Base-by-base conservation (phyloP, 2,113 vertebrate species). In the Percina caprodes region DNA sequence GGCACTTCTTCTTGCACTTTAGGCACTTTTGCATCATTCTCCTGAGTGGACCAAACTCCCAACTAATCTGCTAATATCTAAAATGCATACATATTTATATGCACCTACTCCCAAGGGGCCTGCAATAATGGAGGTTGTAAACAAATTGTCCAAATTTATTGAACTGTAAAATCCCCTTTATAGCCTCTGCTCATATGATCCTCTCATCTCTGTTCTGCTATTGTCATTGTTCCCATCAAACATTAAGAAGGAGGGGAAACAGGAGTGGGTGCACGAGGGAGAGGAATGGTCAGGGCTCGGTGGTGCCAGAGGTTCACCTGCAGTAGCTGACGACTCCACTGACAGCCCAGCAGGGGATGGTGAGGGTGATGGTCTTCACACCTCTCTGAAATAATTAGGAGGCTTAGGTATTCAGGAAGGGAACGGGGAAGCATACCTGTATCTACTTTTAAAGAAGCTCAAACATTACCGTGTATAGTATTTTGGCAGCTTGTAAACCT, bases 71-170 rank as follows among this genome's bases (percentile, higher is more conserved):
- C 82, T 1, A 13, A 60, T 73, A 84, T 82, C 82, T 80, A 52
- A 85, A 87, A 83, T 79, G 56, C 83, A 62, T 83, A 81, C 61
- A 74, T 88, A 79, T 89, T 89, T 90, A 91, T 90, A 78, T 63
- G 77, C 76, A 83, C 66, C 72, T 63, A 42, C 84, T 89, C 90
- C 88, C 79, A 19, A 35, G 76, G 74, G 92, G 70, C 4, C 30
- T 30, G 49, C 54, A 48, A 84, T 90, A 92, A 94, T 89, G 62
- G 81, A 87, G 90, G 86, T 91, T 91, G 90, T 91, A 88, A 92
- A 91, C 89, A 92, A 92, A 93, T 92, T 92, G 90, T 92, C 86
- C 84, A 88, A 85, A 93, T 16, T 87, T 92, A 93, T 82, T 86
- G 88, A 92, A 84, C 90, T 93, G 90, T 91, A 88, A 92, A 94